phyloP scores from a whole-genome alignment of 2,888 invertebrate genomes.

The Rhogogaster chlorosoma region DNA sequence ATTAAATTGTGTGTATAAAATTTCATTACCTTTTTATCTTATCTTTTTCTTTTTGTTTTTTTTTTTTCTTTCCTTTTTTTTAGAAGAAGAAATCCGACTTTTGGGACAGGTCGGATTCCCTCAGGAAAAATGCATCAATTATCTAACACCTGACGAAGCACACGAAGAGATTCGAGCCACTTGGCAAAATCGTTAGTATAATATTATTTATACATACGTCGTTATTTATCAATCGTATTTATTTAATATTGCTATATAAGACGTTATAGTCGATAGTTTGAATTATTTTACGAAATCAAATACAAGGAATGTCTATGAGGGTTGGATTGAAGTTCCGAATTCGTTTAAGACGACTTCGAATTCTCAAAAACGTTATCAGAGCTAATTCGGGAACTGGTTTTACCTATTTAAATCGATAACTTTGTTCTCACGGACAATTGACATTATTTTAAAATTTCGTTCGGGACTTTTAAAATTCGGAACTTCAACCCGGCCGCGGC shows the following conservation, averaged over 20 bases:
- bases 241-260: not conserved
- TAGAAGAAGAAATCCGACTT: slow-evolving; percentile 87
- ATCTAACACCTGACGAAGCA: slow-evolving; percentile 85
- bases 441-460: too few relatives aligned
- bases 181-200: slow-evolving; percentile 81
- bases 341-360: too few relatives aligned
- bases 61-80: slow-evolving; percentile 62
- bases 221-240: not conserved
- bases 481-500: too few relatives aligned
- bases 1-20: not conserved
- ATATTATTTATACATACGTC: not conserved
- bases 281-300: not conserved
- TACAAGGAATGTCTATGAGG: too few relatives aligned
- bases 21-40: not conserved
- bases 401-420: too few relatives aligned
- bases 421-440: too few relatives aligned
- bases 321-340: too few relatives aligned
- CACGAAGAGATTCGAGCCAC: slow-evolving; percentile 88
- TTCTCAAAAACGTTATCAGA: too few relatives aligned
- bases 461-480: too few relatives aligned
- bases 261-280: not conserved
- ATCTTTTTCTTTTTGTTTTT: not conserved
- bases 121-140: slow-evolving; percentile 88
- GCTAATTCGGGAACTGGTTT: too few relatives aligned
- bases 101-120: slow-evolving; percentile 85